Conservation (phyloP, 1,140 invertebrate genomes). For the Drosophila jambulina region DNA sequence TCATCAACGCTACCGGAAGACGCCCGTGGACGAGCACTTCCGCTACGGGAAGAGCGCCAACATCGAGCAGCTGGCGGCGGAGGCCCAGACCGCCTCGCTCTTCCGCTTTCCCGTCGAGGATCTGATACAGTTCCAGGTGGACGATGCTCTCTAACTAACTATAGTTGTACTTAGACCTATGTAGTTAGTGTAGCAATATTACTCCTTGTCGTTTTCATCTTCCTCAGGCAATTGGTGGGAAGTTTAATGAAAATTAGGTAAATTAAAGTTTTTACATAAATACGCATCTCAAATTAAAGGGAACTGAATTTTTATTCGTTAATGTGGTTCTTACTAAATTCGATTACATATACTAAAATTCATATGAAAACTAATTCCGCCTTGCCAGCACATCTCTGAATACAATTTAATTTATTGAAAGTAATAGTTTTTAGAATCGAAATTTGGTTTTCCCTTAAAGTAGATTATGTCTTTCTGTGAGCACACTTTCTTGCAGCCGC, state of each 20-base stretch:
- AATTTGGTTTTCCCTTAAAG: not conserved
- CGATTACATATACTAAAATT: not conserved
- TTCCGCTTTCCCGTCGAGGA: slow-evolving; percentile 83
- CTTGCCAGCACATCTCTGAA: not conserved
- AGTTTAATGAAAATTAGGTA: slow-evolving; percentile 9
- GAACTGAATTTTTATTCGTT: not conserved
- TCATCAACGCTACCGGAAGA: slow-evolving; percentile 22
- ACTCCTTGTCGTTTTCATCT: not conserved
- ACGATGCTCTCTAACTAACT: slow-evolving; percentile 69
- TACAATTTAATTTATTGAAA: not conserved
- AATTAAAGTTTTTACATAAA: slow-evolving; percentile 19
- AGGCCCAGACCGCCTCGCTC: slow-evolving; percentile 77
- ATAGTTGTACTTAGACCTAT: slow-evolving; percentile 37
- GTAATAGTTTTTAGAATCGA: not conserved
- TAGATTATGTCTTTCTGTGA: not conserved
- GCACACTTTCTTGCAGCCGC: slow-evolving; percentile 1
- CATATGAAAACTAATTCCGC: not conserved
- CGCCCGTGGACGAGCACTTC: slow-evolving; percentile 46
- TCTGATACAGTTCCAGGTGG: slow-evolving; percentile 82
- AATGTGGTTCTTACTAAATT: not conserved
- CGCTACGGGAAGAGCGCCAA: slow-evolving; percentile 61
- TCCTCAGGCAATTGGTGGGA: not conserved
- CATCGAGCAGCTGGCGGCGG: slow-evolving; percentile 75
- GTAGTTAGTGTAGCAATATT: slow-evolving; percentile 25
- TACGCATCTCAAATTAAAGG: slow-evolving; percentile 8